phyloP scores from a whole-genome alignment of 2,888 invertebrate species.

The Palloptera scutellata region DNA sequence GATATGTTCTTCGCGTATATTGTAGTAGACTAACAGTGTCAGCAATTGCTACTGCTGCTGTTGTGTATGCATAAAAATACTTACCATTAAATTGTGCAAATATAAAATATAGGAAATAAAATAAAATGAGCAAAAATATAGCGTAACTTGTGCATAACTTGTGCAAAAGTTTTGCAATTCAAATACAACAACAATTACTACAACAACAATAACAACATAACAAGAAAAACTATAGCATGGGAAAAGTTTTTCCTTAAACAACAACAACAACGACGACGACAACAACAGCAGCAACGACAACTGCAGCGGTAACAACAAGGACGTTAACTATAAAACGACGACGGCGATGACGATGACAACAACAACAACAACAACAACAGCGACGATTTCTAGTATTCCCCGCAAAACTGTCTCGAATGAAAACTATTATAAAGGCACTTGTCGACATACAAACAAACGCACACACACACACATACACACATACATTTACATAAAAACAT shows the following conservation, averaged over 20 bases:
- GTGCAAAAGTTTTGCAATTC: neutral
- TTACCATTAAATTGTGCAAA: conserved; percentile 52
- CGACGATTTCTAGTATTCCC: conserved; percentile 29
- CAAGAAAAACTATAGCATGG: conserved; percentile 4
- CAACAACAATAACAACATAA: conserved; percentile 12
- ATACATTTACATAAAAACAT: conserved; percentile 3
- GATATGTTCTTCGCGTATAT: neutral
- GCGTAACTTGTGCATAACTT: conserved; percentile 24
- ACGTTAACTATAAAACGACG: neutral
- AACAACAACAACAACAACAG: conserved; percentile 18
- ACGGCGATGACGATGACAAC: no score
- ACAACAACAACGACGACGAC: conserved; percentile 20
- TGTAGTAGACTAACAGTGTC: conserved; percentile 3
- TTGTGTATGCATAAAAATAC: conserved; percentile 49
- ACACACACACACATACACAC: conserved; percentile 28
- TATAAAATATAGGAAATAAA: conserved; percentile 39
- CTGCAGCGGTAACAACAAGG: conserved; percentile 12
- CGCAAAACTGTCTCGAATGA: conserved; percentile 34
- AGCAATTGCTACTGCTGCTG: conserved; percentile 12
- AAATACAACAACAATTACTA: conserved; percentile 1
- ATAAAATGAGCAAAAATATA: conserved; percentile 41
- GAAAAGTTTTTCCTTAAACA: conserved; percentile 26
- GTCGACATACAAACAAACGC: conserved; percentile 20
- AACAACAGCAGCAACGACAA: conserved; percentile 21
- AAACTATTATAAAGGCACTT: conserved; percentile 27